Evolutionary conservation across 1,140 invertebrate species (phyloP).

Genomic region (Eurosta solidaginis): DNA sequence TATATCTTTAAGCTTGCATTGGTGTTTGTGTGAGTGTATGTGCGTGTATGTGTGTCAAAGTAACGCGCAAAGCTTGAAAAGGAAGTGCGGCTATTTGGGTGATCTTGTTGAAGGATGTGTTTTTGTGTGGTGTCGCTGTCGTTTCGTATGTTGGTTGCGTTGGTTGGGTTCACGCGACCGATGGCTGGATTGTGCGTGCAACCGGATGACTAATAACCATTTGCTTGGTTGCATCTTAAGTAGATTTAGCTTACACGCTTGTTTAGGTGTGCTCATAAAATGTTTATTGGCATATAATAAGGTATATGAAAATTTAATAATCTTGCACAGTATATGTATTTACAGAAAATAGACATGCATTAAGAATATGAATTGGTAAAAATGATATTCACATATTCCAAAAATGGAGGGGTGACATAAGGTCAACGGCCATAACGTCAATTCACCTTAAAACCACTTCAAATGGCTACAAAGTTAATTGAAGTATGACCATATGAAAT

Average conservation of each 20-base stretch:
- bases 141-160: not conserved
- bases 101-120: constrained; percentile 25
- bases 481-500: too few relatives aligned
- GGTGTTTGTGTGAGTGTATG: not conserved
- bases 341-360: not conserved
- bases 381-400: too few relatives aligned
- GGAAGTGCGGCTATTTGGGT: constrained; percentile 21
- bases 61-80: not conserved
- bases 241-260: constrained; percentile 28
- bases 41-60: not conserved
- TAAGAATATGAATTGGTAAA: not conserved
- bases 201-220: constrained; percentile 21
- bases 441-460: too few relatives aligned
- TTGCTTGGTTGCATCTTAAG: constrained; percentile 10
- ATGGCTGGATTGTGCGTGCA: constrained; percentile 6
- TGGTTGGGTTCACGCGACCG: not conserved
- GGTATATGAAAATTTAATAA: too few relatives aligned
- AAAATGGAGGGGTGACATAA: too few relatives aligned
- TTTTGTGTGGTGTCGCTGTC: not conserved
- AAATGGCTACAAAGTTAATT: too few relatives aligned
- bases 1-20: too few relatives aligned
- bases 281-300: constrained; percentile 1
- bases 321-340: not conserved
- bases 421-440: too few relatives aligned
- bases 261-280: not conserved